Conservation (phyloP, 30 jellyfish, hydroid and myxozoan genomes). For the Rhopilema esculentum region DNA sequence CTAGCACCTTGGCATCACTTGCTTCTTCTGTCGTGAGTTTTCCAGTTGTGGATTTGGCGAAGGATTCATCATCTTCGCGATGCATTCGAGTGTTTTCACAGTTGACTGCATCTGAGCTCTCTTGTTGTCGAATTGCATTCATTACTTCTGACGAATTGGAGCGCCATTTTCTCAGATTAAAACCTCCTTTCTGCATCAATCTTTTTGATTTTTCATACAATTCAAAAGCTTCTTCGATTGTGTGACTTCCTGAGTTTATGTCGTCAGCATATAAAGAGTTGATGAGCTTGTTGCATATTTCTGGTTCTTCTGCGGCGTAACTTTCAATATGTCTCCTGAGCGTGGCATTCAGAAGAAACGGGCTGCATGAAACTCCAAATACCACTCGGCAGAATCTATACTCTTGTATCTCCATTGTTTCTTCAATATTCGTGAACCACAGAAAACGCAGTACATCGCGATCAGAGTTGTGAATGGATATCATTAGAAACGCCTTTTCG, state of each 20-base stretch:
- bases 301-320: constrained; percentile 24
- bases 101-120: not conserved
- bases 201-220: constrained; percentile 31
- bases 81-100: not conserved
- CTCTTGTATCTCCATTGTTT: constrained; percentile 2
- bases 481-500: constrained; percentile 72
- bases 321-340: constrained; percentile 42
- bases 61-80: constrained; percentile 23
- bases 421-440: constrained; percentile 50
- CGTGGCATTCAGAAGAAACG: constrained; percentile 73
- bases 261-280: constrained; percentile 64
- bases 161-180: constrained; percentile 59
- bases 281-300: constrained; percentile 24
- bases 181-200: constrained; percentile 52
- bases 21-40: not conserved
- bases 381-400: constrained; percentile 71
- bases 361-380: constrained; percentile 68
- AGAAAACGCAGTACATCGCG: constrained; percentile 69
- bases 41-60: constrained; percentile 19
- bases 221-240: constrained; percentile 29
- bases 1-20: constrained; percentile 51
- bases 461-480: constrained; percentile 36
- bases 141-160: constrained; percentile 56
- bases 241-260: constrained; percentile 27
- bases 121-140: not conserved